Conservation (phyloP, 2,888 invertebrate genomes). For the Amiota mariae region DNA sequence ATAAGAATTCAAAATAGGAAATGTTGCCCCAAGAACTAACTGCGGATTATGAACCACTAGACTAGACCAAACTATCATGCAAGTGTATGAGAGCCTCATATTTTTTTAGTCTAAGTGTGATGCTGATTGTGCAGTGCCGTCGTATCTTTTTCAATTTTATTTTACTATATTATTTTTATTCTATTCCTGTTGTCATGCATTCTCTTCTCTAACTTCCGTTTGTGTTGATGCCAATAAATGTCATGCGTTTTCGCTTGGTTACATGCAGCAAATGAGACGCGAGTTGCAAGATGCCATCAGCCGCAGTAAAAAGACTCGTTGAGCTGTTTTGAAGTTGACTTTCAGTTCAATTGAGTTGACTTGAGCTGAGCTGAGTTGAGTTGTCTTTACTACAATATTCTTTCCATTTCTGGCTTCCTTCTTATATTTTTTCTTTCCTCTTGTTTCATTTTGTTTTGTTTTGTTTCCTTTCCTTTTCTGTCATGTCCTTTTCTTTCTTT, state of each 20-base stretch:
- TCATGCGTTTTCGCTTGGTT: conserved; percentile 63
- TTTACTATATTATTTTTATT: not conserved
- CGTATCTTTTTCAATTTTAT: conserved; percentile 9
- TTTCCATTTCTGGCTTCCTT: not conserved
- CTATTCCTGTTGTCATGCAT: too few relatives aligned
- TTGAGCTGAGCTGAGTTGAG: not conserved
- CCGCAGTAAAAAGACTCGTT: too few relatives aligned
- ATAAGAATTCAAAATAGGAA: too few relatives aligned
- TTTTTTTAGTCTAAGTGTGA: too few relatives aligned
- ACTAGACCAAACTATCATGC: too few relatives aligned
- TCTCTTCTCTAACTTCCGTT: not conserved
- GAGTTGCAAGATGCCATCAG: not conserved
- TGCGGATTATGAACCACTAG: too few relatives aligned
- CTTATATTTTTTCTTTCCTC: not conserved
- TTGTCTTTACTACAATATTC: conserved; percentile 4
- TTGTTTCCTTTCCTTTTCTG: not conserved
- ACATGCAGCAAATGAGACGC: conserved; percentile 1
- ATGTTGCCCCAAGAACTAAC: too few relatives aligned
- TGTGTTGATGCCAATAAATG: conserved; percentile 61
- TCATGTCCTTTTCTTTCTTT: not conserved
- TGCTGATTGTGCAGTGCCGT: not conserved
- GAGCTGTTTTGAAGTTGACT: not conserved
- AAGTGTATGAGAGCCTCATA: too few relatives aligned
- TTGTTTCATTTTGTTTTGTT: not conserved
- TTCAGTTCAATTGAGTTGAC: not conserved